Evolutionary conservation across 1,140 invertebrate genomes (phyloP).

Genomic region (Scaptomyza graminum): DNA sequence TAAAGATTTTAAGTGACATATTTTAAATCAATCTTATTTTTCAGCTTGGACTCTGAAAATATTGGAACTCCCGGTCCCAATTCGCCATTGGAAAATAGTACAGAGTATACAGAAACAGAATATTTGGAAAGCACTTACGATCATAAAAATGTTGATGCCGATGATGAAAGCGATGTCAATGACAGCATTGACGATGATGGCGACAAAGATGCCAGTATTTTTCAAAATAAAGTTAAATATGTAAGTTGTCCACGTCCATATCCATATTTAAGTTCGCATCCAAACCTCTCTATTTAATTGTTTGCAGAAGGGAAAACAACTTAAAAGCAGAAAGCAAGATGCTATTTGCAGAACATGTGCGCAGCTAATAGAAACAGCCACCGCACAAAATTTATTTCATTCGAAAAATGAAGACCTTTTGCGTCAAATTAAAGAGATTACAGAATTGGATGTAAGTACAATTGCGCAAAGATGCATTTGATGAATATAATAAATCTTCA

Average conservation of each 20-base stretch:
- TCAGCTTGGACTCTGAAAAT: constrained; percentile 4
- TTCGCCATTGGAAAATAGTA: constrained; percentile 10
- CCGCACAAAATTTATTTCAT: constrained; percentile 39
- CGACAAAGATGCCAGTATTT: not conserved
- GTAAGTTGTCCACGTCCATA: not conserved
- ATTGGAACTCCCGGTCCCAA: not conserved
- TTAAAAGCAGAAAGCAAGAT: not conserved
- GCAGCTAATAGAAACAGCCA: constrained; percentile 13
- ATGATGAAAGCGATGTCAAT: not conserved
- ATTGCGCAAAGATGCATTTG: too few species aligned
- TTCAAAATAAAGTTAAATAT: not conserved
- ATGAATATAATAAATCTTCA: not conserved
- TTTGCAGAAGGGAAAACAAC: not conserved
- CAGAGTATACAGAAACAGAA: constrained; percentile 22
- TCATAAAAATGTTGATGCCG: not conserved
- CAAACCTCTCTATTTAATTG: not conserved
- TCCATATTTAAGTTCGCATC: not conserved
- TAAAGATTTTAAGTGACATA: not conserved
- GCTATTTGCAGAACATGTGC: constrained; percentile 55
- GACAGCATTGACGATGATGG: not conserved
- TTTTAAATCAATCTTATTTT: not conserved
- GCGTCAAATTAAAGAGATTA: constrained; percentile 40
- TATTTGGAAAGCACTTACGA: constrained; percentile 25
- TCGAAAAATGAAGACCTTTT: constrained; percentile 24
- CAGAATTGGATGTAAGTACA: constrained; percentile 37